Evolutionary conservation across 2,113 vertebrate genomes (phyloP).

Genomic region (Pollachius pollachius): DNA sequence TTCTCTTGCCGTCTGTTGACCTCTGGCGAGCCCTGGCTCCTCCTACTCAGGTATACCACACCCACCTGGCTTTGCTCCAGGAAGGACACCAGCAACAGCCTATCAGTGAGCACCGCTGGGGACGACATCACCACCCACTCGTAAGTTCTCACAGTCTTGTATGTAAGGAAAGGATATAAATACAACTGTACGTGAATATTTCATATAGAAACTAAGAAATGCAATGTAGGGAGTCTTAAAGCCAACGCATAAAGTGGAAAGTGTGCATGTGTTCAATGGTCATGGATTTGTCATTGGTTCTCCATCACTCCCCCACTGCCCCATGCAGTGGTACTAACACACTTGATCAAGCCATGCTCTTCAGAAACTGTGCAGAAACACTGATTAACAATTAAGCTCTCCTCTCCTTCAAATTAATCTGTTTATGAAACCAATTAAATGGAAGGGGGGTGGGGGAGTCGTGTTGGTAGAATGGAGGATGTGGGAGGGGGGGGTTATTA

Average conservation of each 20-base stretch:
- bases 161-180: not conserved
- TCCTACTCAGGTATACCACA: constrained; percentile 82
- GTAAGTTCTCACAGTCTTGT: not conserved
- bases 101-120: constrained; percentile 85
- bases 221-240: not conserved
- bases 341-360: constrained; percentile 74
- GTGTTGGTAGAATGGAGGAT: not conserved
- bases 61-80: constrained; percentile 87
- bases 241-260: too few relatives aligned
- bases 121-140: constrained; percentile 41
- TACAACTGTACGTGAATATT: not conserved
- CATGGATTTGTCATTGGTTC: not conserved
- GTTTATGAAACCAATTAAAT: constrained; percentile 81
- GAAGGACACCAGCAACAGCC: constrained; percentile 90
- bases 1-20: constrained; percentile 80
- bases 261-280: too few relatives aligned
- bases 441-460: constrained; percentile 28
- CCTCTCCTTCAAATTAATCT: constrained; percentile 76
- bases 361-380: constrained; percentile 68
- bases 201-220: not conserved
- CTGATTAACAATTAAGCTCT: constrained; percentile 76
- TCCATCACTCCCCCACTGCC: not conserved
- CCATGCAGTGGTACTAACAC: constrained; percentile 55
- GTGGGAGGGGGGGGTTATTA: constrained; percentile 37
- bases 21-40: constrained; percentile 78